phyloP scores from a whole-genome alignment of 2,797 vertebrate genomes.

The Hemitrygon akajei region DNA sequence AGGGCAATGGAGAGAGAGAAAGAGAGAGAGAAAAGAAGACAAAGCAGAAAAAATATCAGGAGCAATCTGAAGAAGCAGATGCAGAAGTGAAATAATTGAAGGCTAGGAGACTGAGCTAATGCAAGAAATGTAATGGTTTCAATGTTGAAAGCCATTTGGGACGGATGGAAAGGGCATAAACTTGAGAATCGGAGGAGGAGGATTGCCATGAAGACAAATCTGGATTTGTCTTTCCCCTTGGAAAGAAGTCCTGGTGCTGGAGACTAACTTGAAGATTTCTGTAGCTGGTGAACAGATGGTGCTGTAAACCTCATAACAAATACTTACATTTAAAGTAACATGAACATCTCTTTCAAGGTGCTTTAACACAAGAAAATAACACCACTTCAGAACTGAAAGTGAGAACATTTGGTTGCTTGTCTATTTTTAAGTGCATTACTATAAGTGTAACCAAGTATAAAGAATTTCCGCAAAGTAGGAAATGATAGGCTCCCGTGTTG shows the following conservation, averaged over 20 bases:
- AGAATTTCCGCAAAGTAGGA: background rate
- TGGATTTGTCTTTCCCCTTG: background rate
- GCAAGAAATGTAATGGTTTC: background rate
- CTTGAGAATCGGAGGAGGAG: background rate
- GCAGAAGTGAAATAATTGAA: background rate
- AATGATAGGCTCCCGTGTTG: background rate
- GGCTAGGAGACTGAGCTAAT: background rate
- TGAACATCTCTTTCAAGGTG: background rate
- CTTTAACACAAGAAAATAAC: slow-evolving; percentile 25
- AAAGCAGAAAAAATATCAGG: background rate
- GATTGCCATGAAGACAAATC: background rate
- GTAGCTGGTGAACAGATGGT: slow-evolving; percentile 22
- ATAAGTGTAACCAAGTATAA: background rate
- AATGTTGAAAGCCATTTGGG: background rate
- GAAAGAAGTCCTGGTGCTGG: background rate
- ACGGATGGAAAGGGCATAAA: background rate
- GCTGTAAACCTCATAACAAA: background rate
- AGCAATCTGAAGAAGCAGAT: background rate
- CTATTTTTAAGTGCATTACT: slow-evolving; percentile 28
- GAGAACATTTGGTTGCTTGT: slow-evolving; percentile 24
- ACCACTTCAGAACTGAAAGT: slow-evolving; percentile 27
- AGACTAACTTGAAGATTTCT: background rate
- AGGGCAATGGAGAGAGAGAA: too few relatives aligned
- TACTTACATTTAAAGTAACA: slow-evolving; percentile 23
- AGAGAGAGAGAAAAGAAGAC: background rate